Evolutionary conservation across 2,888 invertebrate genomes (phyloP), one percentile per base, ranked within the genome.

Genomic region (Brachyopa scutellaris): DNA sequence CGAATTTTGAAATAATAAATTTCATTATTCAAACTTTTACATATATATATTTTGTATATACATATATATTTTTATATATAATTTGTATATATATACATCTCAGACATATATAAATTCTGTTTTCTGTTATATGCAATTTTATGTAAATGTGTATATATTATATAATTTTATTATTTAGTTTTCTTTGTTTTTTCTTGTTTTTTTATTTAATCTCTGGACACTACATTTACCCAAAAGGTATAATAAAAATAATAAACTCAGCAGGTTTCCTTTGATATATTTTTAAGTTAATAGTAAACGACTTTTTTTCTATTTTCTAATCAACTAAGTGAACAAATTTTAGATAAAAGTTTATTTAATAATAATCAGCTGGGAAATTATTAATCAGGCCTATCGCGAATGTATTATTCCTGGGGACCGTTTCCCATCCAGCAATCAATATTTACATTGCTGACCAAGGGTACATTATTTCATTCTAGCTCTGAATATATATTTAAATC

Each of bases 1-100:
- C n/a, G 76, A 77, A 76, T 77, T 76, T 72, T 66, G 76, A 82
- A 82, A 82, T 82, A 82, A 77, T 82, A 82, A 77, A 82, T 82
- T 47, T 72, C 77, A 82, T 72, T 72, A 70, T 82, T 82, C 82
- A 59, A 76, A 70, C 33, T 23, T 23, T 42, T 49, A 26, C 57
- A 62, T 62, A 38, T 79, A 64, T 66, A 78, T 66, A 21, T 31
- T 38, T 77, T 49, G 33, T 77, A 45, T 78, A 72, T 78, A 76
- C 69, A 78, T 78, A 17, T 66, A 26, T 57, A 36, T 73, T 74
- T 26, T 36, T 73, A 62, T 73, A 55, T 72, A 70, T 45, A 26
- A 31, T 47, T 47, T 64, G 36, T 53, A 42, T 70, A 55, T 74
- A 61, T 74, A 82, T 72, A 82, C 82, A 82, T 72, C 70, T 72